Evolutionary conservation across 2,797 vertebrate species (phyloP), one percentile per base, ranked within the genome.

Genomic region (Chelonia mydas): DNA sequence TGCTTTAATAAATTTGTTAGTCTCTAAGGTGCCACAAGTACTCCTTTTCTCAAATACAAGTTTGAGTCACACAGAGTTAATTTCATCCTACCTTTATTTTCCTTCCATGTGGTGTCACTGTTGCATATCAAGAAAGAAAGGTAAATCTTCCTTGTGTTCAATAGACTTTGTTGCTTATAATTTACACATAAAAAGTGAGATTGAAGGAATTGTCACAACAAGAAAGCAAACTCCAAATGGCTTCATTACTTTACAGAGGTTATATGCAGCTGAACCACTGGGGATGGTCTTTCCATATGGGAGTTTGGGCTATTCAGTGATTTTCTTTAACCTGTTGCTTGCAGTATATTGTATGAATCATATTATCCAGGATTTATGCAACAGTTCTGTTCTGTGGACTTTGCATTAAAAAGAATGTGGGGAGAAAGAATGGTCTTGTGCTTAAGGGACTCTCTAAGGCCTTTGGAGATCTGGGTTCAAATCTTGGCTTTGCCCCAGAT

Each of bases 51-150:
- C 31, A 49, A 53, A n/a, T 27, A 19, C 21, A 9, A 12, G 49
- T 27, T 17, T 54, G 37, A 50, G 28, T 51, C 50, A 55, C 6
- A n/a, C 11, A 33, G 31, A 47, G 31, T 33, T 7, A 37, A 76
- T 59, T 82, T 59, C 33, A 49, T 49, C 9, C 10, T 5, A n/a
- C 5, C 72, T 77, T 45, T 49, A 57, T 41, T 85, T 88, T 88
- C 41, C 72, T 47, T 80, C 92, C 88, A 79, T 86, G 10, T 50
- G 84, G 84, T 90, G 92, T 86, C 87, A 86, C 87, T 93, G 79
- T 89, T 93, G 87, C n/a, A 83, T 72, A 86, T 50, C 49, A 41
- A 50, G 55, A 78, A 53, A 53, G 59, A 90, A 91, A 31, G 28
- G 7, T 19, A 15, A 23, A 41, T 41, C 23, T 78, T 87, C 49